Conservation (phyloP, 2,113 vertebrate genomes). For the Orcinus orca region DNA sequence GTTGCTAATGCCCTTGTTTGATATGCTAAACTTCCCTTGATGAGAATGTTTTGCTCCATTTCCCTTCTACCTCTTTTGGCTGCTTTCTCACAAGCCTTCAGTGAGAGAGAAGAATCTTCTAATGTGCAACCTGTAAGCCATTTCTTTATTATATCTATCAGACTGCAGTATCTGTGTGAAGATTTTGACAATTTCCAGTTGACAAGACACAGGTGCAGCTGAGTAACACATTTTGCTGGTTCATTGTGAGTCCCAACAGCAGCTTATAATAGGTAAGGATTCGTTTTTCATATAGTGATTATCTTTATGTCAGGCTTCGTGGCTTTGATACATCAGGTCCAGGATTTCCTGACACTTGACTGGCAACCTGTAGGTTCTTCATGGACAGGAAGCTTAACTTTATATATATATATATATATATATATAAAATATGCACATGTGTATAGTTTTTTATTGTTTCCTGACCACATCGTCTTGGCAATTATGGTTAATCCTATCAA, state of each 20-base stretch:
- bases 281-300: conserved; percentile 12
- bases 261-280: conserved; percentile 13
- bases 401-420: not conserved
- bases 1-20: conserved; percentile 37
- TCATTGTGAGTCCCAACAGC: not conserved
- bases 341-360: not conserved
- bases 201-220: not conserved
- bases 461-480: not conserved
- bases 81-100: conserved; percentile 29
- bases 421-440: not conserved
- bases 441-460: not conserved
- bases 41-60: conserved; percentile 46
- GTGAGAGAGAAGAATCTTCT: not conserved
- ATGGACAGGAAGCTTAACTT: not conserved
- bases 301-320: not conserved
- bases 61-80: not conserved
- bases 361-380: not conserved
- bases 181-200: conserved; percentile 42
- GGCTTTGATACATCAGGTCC: not conserved
- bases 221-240: conserved; percentile 34
- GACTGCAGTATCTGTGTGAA: not conserved
- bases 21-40: conserved; percentile 53
- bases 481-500: conserved; percentile 11
- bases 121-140: not conserved
- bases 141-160: conserved; percentile 33